Percentiles rank a stretch among this genome's conserved stretches.
Evolutionary conservation across 1,140 invertebrate genomes (phyloP).

Genomic region (Trichonephila clavata): DNA sequence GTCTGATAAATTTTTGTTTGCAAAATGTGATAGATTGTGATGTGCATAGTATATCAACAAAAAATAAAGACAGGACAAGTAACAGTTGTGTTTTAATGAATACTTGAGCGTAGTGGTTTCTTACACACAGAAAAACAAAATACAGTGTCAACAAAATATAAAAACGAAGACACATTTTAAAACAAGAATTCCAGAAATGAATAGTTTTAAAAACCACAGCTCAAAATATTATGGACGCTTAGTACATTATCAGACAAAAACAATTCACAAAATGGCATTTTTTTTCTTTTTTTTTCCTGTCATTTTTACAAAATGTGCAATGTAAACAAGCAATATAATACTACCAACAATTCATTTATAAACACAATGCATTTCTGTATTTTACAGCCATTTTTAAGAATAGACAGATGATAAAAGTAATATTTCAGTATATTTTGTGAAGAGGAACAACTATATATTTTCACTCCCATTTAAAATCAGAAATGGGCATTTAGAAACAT

Average conservation of each 20-base stretch:
- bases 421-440: not conserved
- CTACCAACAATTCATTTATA: constrained; percentile 56
- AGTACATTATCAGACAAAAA: constrained; percentile 63
- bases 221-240: constrained; percentile 74
- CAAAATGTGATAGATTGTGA: not conserved
- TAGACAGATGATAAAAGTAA: not conserved
- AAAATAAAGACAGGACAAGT: constrained; percentile 59
- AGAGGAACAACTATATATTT: constrained; percentile 27
- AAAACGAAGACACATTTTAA: constrained; percentile 43
- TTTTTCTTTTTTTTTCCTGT: constrained; percentile 44
- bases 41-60: not conserved
- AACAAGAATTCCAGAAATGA: constrained; percentile 27
- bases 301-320: constrained; percentile 69
- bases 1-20: no score
- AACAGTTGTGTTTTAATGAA: constrained; percentile 77
- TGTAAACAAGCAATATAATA: constrained; percentile 67
- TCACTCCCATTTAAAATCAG: not conserved
- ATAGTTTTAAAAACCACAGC: constrained; percentile 70
- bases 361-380: constrained; percentile 53
- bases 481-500: constrained; percentile 10
- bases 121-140: constrained; percentile 56
- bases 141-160: constrained; percentile 63
- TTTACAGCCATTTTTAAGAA: constrained; percentile 35
- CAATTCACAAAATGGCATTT: constrained; percentile 68
- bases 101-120: constrained; percentile 75